Percentiles rank a stretch among this genome's conserved stretches.
Evolutionary conservation across 2,113 vertebrate species (phyloP).

Genomic region (Rhea pennata): DNA sequence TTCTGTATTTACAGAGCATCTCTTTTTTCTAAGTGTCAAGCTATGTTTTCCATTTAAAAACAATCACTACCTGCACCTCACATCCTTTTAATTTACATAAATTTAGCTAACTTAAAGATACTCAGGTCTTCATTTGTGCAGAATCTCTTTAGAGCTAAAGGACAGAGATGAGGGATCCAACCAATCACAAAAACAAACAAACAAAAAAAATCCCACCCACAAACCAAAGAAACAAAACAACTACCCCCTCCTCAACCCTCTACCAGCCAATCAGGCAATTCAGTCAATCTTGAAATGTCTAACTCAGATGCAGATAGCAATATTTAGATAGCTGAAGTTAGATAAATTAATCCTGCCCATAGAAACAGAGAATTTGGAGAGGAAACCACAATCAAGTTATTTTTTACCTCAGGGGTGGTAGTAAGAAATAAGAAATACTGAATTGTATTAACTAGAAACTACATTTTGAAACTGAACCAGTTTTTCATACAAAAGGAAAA

Average conservation of each 20-base stretch:
- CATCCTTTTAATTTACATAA: background rate
- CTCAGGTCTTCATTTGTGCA: background rate
- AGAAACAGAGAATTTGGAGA: background rate
- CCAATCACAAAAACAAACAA: background rate
- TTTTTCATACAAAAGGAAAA: background rate
- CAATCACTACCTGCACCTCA: background rate
- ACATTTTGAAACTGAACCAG: background rate
- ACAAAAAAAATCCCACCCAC: background rate
- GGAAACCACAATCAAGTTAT: background rate
- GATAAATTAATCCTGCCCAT: background rate
- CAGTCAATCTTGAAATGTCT: background rate
- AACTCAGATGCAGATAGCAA: background rate
- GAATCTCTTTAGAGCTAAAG: background rate
- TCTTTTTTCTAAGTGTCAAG: background rate
- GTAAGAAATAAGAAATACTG: background rate
- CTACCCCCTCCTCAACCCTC: no score
- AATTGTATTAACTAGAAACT: background rate
- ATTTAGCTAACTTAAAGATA: background rate
- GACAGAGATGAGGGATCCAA: background rate
- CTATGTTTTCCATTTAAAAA: background rate
- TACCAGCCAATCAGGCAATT: background rate
- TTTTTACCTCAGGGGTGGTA: background rate
- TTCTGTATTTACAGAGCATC: background rate
- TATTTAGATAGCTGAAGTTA: background rate
- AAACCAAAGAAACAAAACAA: no score